These are phyloP conservation scores for Colletes collaris DNA, from an alignment of 2,888 invertebrate genomes.

Conservation along the genomic window DNA sequence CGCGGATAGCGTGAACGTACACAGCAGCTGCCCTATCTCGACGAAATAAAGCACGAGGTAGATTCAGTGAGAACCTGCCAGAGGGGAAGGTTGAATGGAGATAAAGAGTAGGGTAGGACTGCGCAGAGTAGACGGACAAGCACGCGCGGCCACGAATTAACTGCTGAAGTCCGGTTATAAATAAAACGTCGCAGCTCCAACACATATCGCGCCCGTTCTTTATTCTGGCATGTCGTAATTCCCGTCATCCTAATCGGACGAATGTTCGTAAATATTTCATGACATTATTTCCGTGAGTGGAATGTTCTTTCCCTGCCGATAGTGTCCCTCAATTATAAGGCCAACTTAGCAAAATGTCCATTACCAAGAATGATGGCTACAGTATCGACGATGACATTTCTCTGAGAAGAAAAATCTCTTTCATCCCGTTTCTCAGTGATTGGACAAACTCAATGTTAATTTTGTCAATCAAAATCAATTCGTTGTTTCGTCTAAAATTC, in stretches of 20 bases:
- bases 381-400: too few species aligned
- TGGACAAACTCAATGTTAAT: not conserved
- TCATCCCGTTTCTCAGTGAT: too few species aligned
- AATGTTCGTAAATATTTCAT: constrained; percentile 61
- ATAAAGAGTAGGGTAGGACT: constrained; percentile 29
- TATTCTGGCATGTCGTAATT: constrained; percentile 19
- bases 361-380: too few species aligned
- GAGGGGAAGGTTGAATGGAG: constrained; percentile 30
- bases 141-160: constrained; percentile 60
- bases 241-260: constrained; percentile 49
- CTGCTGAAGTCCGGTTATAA: constrained; percentile 69
- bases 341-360: too few species aligned
- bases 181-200: constrained; percentile 62
- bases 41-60: constrained; percentile 59
- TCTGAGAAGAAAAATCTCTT: too few species aligned
- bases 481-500: not conserved
- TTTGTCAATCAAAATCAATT: not conserved
- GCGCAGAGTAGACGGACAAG: constrained; percentile 30
- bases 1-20: constrained; percentile 30
- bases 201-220: constrained; percentile 26
- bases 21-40: constrained; percentile 34
- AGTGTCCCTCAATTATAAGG: too few species aligned
- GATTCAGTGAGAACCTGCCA: constrained; percentile 58
- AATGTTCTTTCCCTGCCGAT: not conserved
- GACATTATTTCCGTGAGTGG: constrained; percentile 14